phyloP scores from a whole-genome alignment of 2,113 vertebrate genomes.

The Notarius quadriscutis region DNA sequence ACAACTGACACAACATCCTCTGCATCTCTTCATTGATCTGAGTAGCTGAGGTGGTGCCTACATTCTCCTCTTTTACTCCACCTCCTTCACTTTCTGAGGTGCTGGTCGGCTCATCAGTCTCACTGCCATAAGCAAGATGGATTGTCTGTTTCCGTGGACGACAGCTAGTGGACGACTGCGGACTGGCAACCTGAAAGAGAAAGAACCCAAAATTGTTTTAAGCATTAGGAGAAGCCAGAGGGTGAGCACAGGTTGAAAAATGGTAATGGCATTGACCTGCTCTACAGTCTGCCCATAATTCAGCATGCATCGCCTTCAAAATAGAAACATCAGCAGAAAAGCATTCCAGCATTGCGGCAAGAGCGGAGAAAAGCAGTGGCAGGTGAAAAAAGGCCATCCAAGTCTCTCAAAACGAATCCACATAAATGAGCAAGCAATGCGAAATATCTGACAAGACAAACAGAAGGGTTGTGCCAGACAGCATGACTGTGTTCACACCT shows the following conservation, averaged over 20 bases:
- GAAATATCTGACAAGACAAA: neutral
- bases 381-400: neutral
- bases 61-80: slow-evolving; percentile 76
- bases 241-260: neutral
- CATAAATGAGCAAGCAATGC: neutral
- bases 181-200: slow-evolving; percentile 64
- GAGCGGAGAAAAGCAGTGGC: slow-evolving; percentile 22
- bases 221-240: neutral
- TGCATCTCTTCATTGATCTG: slow-evolving; percentile 98
- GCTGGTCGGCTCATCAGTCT: slow-evolving; percentile 72
- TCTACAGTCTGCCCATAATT: slow-evolving; percentile 19
- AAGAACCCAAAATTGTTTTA: slow-evolving; percentile 2
- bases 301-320: slow-evolving; percentile 13
- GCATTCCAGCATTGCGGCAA: slow-evolving; percentile 45
- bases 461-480: neutral
- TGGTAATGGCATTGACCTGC: neutral
- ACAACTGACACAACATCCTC: slow-evolving; percentile 96
- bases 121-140: slow-evolving; percentile 66
- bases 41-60: slow-evolving; percentile 77
- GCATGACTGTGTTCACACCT: slow-evolving; percentile 70
- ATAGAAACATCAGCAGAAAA: slow-evolving; percentile 38
- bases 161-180: slow-evolving; percentile 67
- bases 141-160: slow-evolving; percentile 69
- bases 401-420: neutral
- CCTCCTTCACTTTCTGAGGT: slow-evolving; percentile 71